Base-by-base conservation (phyloP, 2,113 vertebrate species). In the Cardinalis cardinalis region DNA sequence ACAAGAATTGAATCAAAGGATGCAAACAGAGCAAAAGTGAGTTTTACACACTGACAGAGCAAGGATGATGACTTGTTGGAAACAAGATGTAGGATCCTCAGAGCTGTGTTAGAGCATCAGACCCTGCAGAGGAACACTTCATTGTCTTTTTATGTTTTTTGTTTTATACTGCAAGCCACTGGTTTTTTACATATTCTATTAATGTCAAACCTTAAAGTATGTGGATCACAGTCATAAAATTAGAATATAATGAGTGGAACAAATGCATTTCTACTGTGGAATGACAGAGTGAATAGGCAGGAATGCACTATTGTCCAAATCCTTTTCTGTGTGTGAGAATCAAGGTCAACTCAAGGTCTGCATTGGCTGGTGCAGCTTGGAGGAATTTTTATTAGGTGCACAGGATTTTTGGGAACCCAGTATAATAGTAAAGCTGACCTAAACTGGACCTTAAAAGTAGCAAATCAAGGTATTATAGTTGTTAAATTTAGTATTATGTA, bases 191-290 rank as follows among this genome's bases (percentile, higher is more conserved):
- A 20, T 71, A 64, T 46, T 81, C 43, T 87, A 2, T 76, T 72
- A 79, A 85, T 43, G 48, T 68, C 53, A 88, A 16, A 59, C n/a
- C 32, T 91, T 71, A 51, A 93, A 94, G 21, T 76, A 25, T 70
- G 83, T 88, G 83, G 34, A 63, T 90, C 48, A 31, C 65, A 88
- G 65, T 90, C 64, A 65, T 76, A 86, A 90, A 87, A 91, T 89
- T 81, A 75, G 70, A 95, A 80, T 85, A 73, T 76, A 79, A 88
- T 83, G 76, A 92, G 80, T 86, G 86, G 53, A 93, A 94, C 86
- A 92, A 93, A 88, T 70, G 72, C 51, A 55, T 88, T 91, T 84
- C 36, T 86, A 2, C 75, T 84, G 38, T 80, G 84, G 49, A 88
- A 46, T 71, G 65, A 55, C 46, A 56, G 58, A 51, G 23, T 87